Evolutionary conservation across 2,113 vertebrate species (phyloP), one percentile per base, ranked within the genome.

Genomic region (Lepisosteus oculatus): DNA sequence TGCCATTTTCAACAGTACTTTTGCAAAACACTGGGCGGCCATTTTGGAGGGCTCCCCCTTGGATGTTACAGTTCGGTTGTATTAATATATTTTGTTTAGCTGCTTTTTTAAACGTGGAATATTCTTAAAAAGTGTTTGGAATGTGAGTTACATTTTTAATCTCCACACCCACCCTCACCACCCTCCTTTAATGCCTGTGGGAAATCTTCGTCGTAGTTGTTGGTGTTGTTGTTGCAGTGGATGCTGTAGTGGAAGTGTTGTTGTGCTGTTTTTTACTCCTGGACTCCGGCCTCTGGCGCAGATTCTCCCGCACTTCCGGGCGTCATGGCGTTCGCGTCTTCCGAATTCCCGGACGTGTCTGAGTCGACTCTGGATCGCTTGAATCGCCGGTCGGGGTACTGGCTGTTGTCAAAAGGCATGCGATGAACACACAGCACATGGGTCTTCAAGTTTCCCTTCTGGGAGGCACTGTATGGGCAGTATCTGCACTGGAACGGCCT

Each of bases 371-470:
- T 89, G 81, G 95, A 95, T 75, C 95, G 94, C 76, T 98, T 98
- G 91, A 97, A 98, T 82, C 95, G 92, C 43, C 95, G 93, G 78
- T 98, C 96, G 0, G 96, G 96, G 66, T 97, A 98, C 88, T 93
- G 94, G 88, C 92, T 97, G 92, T 97, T 99, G 93, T 99, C 95
- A 15, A 97, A 99, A 82, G 96, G 95, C 95, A 95, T 95, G 74
- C 94, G 95, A 85, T 99, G 96, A 73, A 99, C 95, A 12, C 95
- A 97, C 72, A 97, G 90, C 61, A 97, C 95, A 0, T 97, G 96
- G 69, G 95, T 97, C 92, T 99, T 98, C 88, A 99, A 89, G 80
- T 98, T 99, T 75, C 95, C 97, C 86, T 98, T 98, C 91, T 98
- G 96, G 57, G 96, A 96, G 86, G 95, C 95, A 80, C 94, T 94